phyloP scores from a whole-genome alignment of 2,113 vertebrate species.

The Ascaphus truei region DNA sequence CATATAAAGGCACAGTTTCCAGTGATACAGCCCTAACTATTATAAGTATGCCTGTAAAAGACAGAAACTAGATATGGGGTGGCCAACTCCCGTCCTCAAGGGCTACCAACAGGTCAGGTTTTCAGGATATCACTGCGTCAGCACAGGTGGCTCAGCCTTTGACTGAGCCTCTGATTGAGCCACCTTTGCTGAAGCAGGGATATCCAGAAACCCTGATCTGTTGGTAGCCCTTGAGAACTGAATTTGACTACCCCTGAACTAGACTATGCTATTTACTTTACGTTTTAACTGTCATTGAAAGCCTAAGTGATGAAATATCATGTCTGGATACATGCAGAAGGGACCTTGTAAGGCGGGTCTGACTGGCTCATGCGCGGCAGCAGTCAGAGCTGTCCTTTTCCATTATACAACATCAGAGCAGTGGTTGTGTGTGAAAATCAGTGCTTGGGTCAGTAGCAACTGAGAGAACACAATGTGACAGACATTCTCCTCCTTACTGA shows the following conservation, averaged over 20 bases:
- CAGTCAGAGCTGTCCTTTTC: constrained; percentile 39
- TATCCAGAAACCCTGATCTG: too few relatives aligned
- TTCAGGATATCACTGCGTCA: too few relatives aligned
- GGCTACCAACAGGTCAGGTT: neutral
- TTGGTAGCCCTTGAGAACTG: too few relatives aligned
- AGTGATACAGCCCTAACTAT: too few relatives aligned
- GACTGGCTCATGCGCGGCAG: constrained; percentile 11
- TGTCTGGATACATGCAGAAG: constrained; percentile 31
- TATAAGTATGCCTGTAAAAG: neutral
- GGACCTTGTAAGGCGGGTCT: constrained; percentile 33
- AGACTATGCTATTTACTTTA: too few relatives aligned
- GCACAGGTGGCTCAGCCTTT: too few relatives aligned
- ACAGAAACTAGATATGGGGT: too few relatives aligned
- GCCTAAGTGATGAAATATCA: constrained; percentile 43
- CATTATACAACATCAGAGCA: constrained; percentile 34
- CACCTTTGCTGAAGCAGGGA: too few relatives aligned
- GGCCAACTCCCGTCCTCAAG: too few relatives aligned
- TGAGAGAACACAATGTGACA: constrained; percentile 28
- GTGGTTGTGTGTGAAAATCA: neutral
- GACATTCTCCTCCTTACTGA: constrained; percentile 36
- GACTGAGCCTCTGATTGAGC: too few relatives aligned
- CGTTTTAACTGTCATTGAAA: constrained; percentile 20
- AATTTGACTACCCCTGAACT: too few relatives aligned
- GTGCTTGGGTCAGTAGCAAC: neutral
- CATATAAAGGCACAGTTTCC: too few relatives aligned